phyloP scores from a whole-genome alignment of 2,113 vertebrate genomes.

The Haemorhous mexicanus region DNA sequence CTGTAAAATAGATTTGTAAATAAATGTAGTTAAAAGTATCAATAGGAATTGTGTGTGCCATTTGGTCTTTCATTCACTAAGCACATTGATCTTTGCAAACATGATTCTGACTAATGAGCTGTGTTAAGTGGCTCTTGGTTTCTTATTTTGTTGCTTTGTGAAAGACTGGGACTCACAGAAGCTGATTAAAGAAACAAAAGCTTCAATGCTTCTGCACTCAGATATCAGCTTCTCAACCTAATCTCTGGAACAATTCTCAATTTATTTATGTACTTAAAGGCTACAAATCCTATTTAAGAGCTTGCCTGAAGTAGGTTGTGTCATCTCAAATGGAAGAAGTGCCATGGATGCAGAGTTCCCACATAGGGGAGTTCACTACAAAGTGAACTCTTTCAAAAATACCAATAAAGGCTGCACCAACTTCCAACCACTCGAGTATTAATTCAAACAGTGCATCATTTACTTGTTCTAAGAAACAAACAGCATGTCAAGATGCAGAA shows the following conservation, averaged over 20 bases:
- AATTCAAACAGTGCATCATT: neutral
- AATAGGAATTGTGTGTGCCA: neutral
- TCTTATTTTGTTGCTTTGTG: neutral
- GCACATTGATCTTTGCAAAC: neutral
- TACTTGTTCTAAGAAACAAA: neutral
- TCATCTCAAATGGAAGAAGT: neutral
- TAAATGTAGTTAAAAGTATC: neutral
- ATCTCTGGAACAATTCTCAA: neutral
- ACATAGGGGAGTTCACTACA: neutral
- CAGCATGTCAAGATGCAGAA: neutral
- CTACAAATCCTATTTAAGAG: neutral
- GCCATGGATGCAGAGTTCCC: neutral
- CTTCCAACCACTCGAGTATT: neutral
- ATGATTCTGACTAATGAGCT: slow-evolving; percentile 24
- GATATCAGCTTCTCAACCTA: neutral
- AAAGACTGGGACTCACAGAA: neutral
- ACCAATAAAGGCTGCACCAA: neutral
- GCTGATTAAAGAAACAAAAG: neutral
- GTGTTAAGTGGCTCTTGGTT: neutral
- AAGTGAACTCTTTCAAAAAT: neutral
- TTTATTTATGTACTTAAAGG: neutral
- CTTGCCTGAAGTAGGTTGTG: neutral
- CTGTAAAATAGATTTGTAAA: neutral
- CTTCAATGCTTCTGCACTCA: neutral
- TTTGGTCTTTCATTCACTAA: slow-evolving; percentile 13